Percentiles rank a stretch among this genome's conserved stretches.
Conservation (phyloP, 1,140 invertebrate species). For the Drosophila navojoa region DNA sequence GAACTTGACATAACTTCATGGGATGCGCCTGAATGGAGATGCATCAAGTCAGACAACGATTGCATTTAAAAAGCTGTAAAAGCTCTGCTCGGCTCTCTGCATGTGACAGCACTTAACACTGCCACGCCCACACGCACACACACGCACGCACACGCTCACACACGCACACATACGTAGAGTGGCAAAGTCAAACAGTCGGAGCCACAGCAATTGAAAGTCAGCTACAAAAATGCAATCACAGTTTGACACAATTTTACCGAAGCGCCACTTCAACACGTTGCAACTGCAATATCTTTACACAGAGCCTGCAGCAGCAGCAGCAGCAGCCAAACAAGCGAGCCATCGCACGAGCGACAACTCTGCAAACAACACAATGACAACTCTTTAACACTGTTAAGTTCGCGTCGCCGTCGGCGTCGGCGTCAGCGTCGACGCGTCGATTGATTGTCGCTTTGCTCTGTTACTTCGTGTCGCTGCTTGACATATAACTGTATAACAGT, state of each 20-base stretch:
- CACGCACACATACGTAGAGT: not conserved
- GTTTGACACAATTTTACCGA: conserved; percentile 79
- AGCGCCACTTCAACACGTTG: conserved; percentile 80
- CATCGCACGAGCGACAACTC: conserved; percentile 70
- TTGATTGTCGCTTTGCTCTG: conserved; percentile 34
- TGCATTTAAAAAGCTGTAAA: conserved; percentile 57
- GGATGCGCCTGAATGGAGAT: conserved; percentile 18
- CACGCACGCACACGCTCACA: not conserved
- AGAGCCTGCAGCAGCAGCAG: conserved; percentile 7
- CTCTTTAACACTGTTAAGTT: conserved; percentile 80
- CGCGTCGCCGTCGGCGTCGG: conserved; percentile 21
- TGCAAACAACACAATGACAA: conserved; percentile 79
- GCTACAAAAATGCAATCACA: conserved; percentile 80
- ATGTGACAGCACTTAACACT: conserved; percentile 41
- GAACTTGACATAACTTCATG: conserved; percentile 43
- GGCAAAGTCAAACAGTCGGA: conserved; percentile 49
- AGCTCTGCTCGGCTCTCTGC: conserved; percentile 25
- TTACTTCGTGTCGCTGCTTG: not conserved
- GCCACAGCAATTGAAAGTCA: conserved; percentile 76
- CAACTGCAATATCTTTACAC: conserved; percentile 76
- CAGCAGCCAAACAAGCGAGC: conserved; percentile 36
- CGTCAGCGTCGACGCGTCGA: conserved; percentile 23
- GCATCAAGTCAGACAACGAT: conserved; percentile 38
- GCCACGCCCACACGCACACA: conserved; percentile 30
- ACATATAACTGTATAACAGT: not conserved